phyloP scores from a whole-genome alignment of 1,140 invertebrate species.

The Solenopsis fugax region DNA sequence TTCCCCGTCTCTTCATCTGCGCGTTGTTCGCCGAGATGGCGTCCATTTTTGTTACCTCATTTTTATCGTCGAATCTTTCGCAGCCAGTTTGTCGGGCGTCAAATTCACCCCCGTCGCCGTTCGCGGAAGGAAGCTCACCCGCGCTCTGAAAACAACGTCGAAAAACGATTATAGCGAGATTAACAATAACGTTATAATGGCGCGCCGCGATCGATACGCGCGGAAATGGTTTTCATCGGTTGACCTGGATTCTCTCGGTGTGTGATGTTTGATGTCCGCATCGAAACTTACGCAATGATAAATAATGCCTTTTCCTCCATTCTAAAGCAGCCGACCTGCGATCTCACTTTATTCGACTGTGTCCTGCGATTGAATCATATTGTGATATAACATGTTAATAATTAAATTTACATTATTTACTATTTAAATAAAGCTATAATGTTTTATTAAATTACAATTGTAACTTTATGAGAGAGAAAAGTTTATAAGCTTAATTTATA shows the following conservation, averaged over 20 bases:
- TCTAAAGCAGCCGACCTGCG: not conserved
- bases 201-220: constrained; percentile 51
- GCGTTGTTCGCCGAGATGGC: constrained; percentile 35
- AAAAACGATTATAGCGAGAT: constrained; percentile 65
- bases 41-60: constrained; percentile 56
- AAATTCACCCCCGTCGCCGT: constrained; percentile 31
- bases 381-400: not conserved
- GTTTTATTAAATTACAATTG: no score
- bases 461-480: constrained; percentile 2
- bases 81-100: constrained; percentile 44
- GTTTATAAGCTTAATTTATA: not conserved
- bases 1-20: constrained; percentile 37
- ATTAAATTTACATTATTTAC: not conserved
- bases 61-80: constrained; percentile 51
- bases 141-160: constrained; percentile 47
- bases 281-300: constrained; percentile 32
- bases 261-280: constrained; percentile 52
- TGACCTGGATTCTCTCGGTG: constrained; percentile 57
- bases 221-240: constrained; percentile 61
- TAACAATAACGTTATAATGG: constrained; percentile 65
- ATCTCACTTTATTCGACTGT: not conserved
- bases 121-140: constrained; percentile 49
- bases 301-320: constrained; percentile 31
- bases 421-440: not conserved
- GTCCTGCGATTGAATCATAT: not conserved